phyloP scores from a whole-genome alignment of 2,113 vertebrate species.

The Tricholaema leucomelas region DNA sequence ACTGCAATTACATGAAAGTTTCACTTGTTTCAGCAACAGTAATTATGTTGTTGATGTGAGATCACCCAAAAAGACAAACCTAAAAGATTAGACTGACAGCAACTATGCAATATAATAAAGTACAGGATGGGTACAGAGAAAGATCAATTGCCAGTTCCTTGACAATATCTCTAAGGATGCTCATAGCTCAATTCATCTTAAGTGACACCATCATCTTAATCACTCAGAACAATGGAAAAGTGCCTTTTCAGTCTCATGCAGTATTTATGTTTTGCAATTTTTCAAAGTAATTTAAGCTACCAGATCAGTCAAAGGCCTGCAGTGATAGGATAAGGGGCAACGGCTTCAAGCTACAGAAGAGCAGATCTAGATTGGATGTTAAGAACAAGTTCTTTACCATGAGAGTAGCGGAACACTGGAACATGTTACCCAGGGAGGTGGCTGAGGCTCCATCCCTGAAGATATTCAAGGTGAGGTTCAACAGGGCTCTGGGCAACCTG shows the following conservation, averaged over 20 bases:
- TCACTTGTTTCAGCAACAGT: not conserved
- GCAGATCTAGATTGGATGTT: no score
- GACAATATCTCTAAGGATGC: not conserved
- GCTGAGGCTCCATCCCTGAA: no score
- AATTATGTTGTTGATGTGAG: not conserved
- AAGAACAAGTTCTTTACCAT: no score
- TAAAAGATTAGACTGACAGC: not conserved
- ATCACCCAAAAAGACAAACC: not conserved
- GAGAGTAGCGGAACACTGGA: no score
- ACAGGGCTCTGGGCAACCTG: no score
- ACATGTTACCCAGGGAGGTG: no score
- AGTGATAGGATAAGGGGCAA: no score
- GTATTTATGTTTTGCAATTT: not conserved
- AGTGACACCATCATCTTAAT: not conserved
- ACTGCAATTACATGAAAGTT: not conserved
- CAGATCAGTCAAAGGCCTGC: not conserved
- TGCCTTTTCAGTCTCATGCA: not conserved
- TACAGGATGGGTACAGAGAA: not conserved
- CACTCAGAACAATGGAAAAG: not conserved
- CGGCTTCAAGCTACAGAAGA: no score
- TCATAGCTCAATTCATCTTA: not conserved
- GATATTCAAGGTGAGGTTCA: no score
- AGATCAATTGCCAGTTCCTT: conserved; percentile 1
- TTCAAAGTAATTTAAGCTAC: not conserved
- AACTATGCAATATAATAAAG: not conserved